phyloP scores from a whole-genome alignment of 2,888 invertebrate genomes.

The Drosophila rellima region DNA sequence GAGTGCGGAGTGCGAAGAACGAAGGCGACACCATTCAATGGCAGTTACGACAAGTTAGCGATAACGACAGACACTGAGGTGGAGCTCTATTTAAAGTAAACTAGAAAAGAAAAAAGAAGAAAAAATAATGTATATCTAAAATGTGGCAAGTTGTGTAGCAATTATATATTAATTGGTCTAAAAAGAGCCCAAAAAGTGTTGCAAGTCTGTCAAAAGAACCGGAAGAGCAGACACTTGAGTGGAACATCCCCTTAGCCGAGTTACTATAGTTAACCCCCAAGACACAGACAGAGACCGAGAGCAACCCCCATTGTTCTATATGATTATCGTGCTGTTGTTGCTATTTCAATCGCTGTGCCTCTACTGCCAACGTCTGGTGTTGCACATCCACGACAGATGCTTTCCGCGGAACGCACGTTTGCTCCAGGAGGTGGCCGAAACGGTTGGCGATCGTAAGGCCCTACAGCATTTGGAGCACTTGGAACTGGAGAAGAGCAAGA shows the following conservation, averaged over 20 bases:
- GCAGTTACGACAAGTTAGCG: conserved; percentile 25
- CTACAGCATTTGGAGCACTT: conserved; percentile 67
- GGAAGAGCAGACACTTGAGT: conserved; percentile 20
- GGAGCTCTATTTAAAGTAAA: background rate
- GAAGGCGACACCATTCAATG: conserved; percentile 20
- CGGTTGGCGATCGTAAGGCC: conserved; percentile 73
- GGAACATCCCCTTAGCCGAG: background rate
- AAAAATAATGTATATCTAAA: conserved; percentile 23
- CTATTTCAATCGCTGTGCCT: conserved; percentile 85
- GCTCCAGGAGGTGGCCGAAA: conserved; percentile 83
- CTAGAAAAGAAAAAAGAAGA: conserved; percentile 8
- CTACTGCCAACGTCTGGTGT: conserved; percentile 84
- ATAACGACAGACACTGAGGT: conserved; percentile 25
- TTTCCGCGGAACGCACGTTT: conserved; percentile 84
- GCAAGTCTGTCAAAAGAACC: conserved; percentile 1
- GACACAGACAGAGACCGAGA: conserved; percentile 1
- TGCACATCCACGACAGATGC: conserved; percentile 85
- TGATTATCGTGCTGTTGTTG: conserved; percentile 85
- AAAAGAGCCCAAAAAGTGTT: conserved; percentile 1
- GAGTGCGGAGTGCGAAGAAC: conserved; percentile 9
- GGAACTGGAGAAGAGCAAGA: conserved; percentile 61
- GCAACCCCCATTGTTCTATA: conserved; percentile 65
- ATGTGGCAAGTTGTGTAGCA: conserved; percentile 7
- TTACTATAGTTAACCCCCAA: conserved; percentile 31
- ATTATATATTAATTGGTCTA: background rate